Base-by-base conservation (phyloP, 2,113 vertebrate genomes). In the Nibea albiflora region DNA sequence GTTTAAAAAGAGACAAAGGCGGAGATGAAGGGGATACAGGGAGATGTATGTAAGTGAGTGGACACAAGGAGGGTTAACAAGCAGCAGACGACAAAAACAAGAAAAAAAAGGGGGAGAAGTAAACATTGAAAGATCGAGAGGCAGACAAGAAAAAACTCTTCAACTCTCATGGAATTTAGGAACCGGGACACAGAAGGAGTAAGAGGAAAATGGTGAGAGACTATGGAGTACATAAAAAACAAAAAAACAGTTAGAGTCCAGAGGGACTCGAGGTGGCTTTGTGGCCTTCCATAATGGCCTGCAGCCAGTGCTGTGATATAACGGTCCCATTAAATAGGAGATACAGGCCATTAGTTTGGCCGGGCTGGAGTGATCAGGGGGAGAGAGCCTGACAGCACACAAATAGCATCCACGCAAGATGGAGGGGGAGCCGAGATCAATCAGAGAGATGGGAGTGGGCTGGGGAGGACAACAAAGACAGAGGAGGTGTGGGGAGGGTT, bases 281-380 rank as follows among this genome's bases (percentile, higher is more conserved):
- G 89, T 90, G 86, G 84, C 88, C 83, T 73, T 84, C 85, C 65
- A 83, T 87, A 83, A 89, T 85, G 82, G 87, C 85, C 85, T 76
- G 54, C 71, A 85, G 90, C 82, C 88, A 66, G 52, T 65, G 67
- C 35, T 24, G 75, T 90, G 89, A 92, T 90, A 87, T 91, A 93
- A 92, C 81, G 56, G 78, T 83, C 80, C 77, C 88, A 92, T 93
- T 95, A 94, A 92, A 88, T 77, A 88, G 64, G 58, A 58, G 82
- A 84, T 88, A 84, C 80, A 90, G 90, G 87, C 84, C 92, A 93
- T 94, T 94, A 91, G 89, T 92, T 93, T 87, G 82, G 79, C 74
- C 76, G 88, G 88, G 83, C 83, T 78, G 44, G 76, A 90, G 73
- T 85, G 88, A 92, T 87, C 57, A 64, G 61, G 63, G 76, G 68